These are phyloP conservation scores for Anguilla megastoma DNA, from an alignment of 2,797 vertebrate genomes.

Conservation along the genomic window DNA sequence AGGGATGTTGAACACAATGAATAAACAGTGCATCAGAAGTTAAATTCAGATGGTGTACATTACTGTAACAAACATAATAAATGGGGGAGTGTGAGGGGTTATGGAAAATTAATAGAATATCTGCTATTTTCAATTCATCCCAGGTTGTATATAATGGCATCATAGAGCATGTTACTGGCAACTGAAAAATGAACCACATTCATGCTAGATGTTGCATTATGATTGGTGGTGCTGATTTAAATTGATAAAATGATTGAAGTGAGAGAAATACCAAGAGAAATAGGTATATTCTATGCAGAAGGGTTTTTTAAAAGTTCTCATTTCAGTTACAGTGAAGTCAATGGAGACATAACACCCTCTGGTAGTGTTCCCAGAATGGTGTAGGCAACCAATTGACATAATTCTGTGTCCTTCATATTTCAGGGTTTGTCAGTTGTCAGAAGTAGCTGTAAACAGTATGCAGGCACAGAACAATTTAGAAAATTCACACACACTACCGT, in stretches of 20 bases:
- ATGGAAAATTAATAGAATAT: neutral
- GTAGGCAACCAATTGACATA: neutral
- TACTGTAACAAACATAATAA: neutral
- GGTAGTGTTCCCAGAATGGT: neutral
- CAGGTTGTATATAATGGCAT: neutral
- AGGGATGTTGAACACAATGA: neutral
- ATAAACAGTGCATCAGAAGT: neutral
- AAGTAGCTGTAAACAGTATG: neutral
- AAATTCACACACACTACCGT: neutral
- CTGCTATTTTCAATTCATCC: neutral
- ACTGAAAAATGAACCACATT: neutral
- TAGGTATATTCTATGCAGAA: neutral
- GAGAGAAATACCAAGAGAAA: neutral
- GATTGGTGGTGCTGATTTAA: neutral
- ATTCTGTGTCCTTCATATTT: neutral
- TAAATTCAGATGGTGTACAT: neutral
- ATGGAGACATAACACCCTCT: neutral
- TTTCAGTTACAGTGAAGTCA: neutral
- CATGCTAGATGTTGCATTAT: neutral
- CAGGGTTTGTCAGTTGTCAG: neutral
- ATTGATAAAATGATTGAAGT: neutral
- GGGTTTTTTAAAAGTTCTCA: neutral
- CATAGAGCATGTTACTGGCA: neutral
- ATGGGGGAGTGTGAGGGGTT: neutral
- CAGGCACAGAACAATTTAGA: neutral